Conservation (phyloP, 2,113 vertebrate genomes). For the Lagopus leucura region DNA sequence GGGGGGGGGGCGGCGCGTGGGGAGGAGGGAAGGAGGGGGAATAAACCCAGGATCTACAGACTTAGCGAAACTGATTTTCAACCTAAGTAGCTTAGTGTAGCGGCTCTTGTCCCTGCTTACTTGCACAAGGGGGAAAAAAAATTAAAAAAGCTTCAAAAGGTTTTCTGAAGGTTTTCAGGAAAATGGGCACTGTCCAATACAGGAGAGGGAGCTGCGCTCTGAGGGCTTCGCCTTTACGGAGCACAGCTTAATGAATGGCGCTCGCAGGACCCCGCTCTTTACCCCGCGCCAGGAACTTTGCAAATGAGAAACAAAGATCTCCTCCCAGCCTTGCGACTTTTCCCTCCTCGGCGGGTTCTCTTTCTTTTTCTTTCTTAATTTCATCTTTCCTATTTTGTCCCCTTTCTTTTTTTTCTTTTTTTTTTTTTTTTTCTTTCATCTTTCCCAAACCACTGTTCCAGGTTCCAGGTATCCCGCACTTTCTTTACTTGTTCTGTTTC, state of each 20-base stretch:
- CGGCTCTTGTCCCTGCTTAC: slow-evolving; percentile 57
- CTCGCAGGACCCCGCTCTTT: background rate
- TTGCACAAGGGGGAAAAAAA: background rate
- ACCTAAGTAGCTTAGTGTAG: slow-evolving; percentile 68
- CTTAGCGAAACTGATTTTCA: slow-evolving; percentile 68
- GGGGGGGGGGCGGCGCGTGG: no score
- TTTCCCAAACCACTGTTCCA: background rate
- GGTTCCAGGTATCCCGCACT: background rate
- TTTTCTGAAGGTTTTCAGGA: slow-evolving; percentile 36
- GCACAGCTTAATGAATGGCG: slow-evolving; percentile 41
- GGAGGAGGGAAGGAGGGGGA: background rate
- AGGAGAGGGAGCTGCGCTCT: background rate
- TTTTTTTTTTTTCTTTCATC: background rate
- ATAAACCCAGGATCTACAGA: slow-evolving; percentile 47
- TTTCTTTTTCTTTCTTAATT: background rate
- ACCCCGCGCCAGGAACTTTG: background rate
- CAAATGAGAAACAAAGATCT: slow-evolving; percentile 34
- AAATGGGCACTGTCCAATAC: background rate
- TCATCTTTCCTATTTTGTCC: background rate
- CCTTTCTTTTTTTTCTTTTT: background rate
- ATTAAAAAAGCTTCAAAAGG: slow-evolving; percentile 46
- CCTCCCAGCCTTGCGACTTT: background rate
- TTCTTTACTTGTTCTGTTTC: background rate
- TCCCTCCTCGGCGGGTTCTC: background rate
- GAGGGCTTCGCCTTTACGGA: background rate